Base-by-base conservation (phyloP, 1,140 invertebrate genomes). In the Zaprionus nigranus region DNA sequence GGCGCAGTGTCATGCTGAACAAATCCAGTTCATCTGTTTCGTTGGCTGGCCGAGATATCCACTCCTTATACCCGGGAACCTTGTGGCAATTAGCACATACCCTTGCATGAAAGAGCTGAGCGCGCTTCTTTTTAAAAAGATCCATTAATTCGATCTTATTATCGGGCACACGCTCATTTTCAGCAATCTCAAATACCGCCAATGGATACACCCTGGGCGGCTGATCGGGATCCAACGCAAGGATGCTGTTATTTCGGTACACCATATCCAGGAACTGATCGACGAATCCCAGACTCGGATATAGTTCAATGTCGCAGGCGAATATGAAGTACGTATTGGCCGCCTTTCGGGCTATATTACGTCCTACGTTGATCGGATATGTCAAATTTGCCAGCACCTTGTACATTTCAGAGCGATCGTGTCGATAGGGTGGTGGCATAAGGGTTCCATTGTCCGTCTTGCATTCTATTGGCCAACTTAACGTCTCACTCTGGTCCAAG, bases 91-190 rank as follows among this genome's bases (percentile, higher is more conserved):
- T 95, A 0, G 96, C 94, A 85, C 97, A 98, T 2, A 98, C 94
- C 87, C 96, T 96, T 88, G 97, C 96, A 92, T 98, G 98, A 90
- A 98, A 98, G 2, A 97, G 96, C 75, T 98, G 96, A 0, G 97
- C 97, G 9, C 94, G 94, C 9, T 95, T 95, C 49, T 95, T 95
- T 12, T 94, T 93, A 65, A 97, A 91, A 95, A 98, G 96, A 54
- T 94, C 92, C 76, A 96, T 93, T 66, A 98, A 92, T 81, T 95
- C 94, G 0, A 94, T 94, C 92, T 98, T 98, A 51, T 95, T 95
- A 22, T 94, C 93, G 17, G 96, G 96, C 26, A 97, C 95, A 77
- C 9, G 3, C 1, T 60, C 82, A 12, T 59, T 36, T 1, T 53
- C 34, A 3, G 68, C 13, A 2, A 93, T 61, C 67, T 93, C 92